Percentiles rank a stretch among this genome's conserved stretches.
Evolutionary conservation across 2,113 vertebrate species (phyloP).

Genomic region (Cavia aperea): DNA sequence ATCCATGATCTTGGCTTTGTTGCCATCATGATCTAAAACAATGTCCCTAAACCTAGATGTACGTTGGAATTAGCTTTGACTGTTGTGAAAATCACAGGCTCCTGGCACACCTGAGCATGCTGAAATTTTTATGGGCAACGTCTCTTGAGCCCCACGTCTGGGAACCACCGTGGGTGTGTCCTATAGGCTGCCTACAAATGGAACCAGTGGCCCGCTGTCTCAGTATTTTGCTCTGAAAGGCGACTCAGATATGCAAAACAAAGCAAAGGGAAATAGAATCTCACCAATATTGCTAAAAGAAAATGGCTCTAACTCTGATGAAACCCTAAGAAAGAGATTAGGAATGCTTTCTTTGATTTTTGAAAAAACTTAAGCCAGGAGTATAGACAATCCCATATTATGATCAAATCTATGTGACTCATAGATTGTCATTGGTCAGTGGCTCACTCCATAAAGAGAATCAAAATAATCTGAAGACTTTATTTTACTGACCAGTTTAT

Average conservation of each 20-base stretch:
- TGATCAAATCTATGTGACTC: not conserved
- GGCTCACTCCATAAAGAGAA: not conserved
- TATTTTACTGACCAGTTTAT: not conserved
- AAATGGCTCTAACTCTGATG: not conserved
- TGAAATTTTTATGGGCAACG: not conserved
- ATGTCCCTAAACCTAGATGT: not conserved
- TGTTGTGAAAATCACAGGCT: not conserved
- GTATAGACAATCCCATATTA: not conserved
- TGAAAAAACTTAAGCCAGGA: not conserved
- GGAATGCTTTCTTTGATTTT: not conserved
- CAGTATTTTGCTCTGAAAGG: not conserved
- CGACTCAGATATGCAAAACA: not conserved
- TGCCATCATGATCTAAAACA: not conserved
- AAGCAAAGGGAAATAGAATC: not conserved
- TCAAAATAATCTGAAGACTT: not conserved
- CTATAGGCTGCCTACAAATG: not conserved
- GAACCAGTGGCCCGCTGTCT: not conserved
- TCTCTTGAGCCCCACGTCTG: not conserved
- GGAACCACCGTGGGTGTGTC: not conserved
- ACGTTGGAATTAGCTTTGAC: not conserved
- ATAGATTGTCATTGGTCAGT: not conserved
- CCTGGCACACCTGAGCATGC: not conserved
- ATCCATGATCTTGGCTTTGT: not conserved
- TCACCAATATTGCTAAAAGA: not conserved
- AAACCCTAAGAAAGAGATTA: not conserved